A percentile compares a stretch with the other conserved stretches of the same genome.
Conservation (phyloP, 2,888 invertebrate species). For the Stratiomys singularior region DNA sequence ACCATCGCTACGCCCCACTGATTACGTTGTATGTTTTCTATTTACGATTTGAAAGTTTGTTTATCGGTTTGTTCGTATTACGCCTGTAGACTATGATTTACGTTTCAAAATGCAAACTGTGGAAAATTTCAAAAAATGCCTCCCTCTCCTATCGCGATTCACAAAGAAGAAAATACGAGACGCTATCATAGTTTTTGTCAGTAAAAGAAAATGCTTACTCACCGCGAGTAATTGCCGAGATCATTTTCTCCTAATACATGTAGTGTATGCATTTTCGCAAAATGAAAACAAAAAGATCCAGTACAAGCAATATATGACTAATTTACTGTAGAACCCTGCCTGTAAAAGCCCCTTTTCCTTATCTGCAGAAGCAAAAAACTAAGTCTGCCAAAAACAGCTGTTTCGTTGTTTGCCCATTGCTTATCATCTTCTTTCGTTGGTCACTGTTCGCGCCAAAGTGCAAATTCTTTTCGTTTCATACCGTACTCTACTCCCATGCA, state of each 20-base stretch:
- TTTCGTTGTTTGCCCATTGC: neutral
- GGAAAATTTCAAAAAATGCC: neutral
- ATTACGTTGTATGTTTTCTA: neutral
- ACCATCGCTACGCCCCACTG: conserved; percentile 13
- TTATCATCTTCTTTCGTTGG: neutral
- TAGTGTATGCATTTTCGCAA: too few relatives aligned
- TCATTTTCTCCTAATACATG: too few relatives aligned
- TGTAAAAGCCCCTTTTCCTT: too few relatives aligned
- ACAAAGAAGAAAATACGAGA: neutral
- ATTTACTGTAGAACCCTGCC: too few relatives aligned
- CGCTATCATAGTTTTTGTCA: too few relatives aligned
- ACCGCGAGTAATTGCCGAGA: too few relatives aligned
- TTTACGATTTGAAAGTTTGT: neutral
- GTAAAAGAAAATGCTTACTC: too few relatives aligned
- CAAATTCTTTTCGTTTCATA: neutral
- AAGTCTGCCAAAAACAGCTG: conserved; percentile 1
- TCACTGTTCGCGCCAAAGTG: neutral
- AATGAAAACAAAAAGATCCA: too few relatives aligned
- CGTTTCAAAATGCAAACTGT: neutral
- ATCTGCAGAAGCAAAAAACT: too few relatives aligned
- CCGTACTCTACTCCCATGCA: neutral
- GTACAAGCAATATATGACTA: too few relatives aligned
- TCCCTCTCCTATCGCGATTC: neutral
- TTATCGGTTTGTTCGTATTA: neutral
- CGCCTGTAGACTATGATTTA: neutral